These are phyloP conservation scores for Pararge aegeria DNA, from an alignment of 1,140 invertebrate species.

Conservation along the genomic window DNA sequence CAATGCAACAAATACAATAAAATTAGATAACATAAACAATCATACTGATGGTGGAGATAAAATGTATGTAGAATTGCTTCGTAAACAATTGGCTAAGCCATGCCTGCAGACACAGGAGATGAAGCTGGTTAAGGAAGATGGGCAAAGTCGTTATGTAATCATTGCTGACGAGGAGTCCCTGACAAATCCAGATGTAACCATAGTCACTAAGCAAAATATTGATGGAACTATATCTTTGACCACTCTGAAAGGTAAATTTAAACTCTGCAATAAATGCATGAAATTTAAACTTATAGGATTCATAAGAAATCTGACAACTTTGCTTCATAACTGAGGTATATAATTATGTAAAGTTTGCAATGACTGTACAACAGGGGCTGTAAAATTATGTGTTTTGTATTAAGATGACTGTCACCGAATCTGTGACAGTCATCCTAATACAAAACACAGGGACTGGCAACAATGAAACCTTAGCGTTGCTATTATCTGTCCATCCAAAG, in stretches of 20 bases:
- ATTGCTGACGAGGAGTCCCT: slow-evolving; percentile 40
- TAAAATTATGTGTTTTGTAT: no score
- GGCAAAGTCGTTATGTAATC: slow-evolving; percentile 53
- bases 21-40: slow-evolving; percentile 13
- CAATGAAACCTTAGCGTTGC: no score
- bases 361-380: no score
- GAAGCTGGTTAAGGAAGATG: slow-evolving; percentile 54
- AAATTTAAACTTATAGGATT: no score
- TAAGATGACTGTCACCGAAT: no score
- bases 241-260: slow-evolving; percentile 48
- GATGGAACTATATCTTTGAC: slow-evolving; percentile 68
- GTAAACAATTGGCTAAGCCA: slow-evolving; percentile 46
- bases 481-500: no score
- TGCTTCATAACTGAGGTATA: no score
- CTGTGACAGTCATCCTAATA: no score
- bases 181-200: slow-evolving; percentile 39
- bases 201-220: slow-evolving; percentile 67
- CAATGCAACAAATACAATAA: slow-evolving; percentile 13
- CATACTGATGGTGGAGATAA: slow-evolving; percentile 37
- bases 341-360: no score
- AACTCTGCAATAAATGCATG: no score
- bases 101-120: slow-evolving; percentile 52
- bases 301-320: no score
- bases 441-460: no score
- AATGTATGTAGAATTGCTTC: slow-evolving; percentile 57